A percentile compares a stretch with the other conserved stretches of the same genome.
Evolutionary conservation across 2,113 vertebrate species (phyloP).

Genomic region (Cephalopholis sonnerati): DNA sequence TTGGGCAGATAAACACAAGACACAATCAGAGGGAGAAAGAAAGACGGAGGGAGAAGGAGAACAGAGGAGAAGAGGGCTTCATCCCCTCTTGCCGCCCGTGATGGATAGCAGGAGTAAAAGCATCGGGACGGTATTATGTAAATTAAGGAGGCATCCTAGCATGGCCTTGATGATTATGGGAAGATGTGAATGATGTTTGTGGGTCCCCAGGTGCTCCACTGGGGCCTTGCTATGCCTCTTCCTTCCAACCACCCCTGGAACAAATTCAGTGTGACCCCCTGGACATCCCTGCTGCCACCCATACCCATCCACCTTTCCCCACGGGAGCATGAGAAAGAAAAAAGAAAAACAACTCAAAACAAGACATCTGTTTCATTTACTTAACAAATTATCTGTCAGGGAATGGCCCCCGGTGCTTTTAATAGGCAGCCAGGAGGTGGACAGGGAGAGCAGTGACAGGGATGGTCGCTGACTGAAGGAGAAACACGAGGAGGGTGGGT

Average conservation of each 20-base stretch:
- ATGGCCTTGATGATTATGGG: conserved; percentile 93
- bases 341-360: conserved; percentile 74
- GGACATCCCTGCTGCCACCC: conserved; percentile 68
- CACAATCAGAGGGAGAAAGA: conserved; percentile 67
- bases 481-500: conserved; percentile 46
- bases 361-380: conserved; percentile 89
- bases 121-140: conserved; percentile 85
- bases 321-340: conserved; percentile 59
- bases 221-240: conserved; percentile 92
- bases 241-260: conserved; percentile 91
- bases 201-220: conserved; percentile 87
- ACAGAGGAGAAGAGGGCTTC: conserved; percentile 58
- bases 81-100: conserved; percentile 81
- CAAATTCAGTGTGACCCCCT: conserved; percentile 91
- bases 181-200: conserved; percentile 88
- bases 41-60: conserved; percentile 54
- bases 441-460: conserved; percentile 20
- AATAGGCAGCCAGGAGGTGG: conserved; percentile 68
- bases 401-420: conserved; percentile 63
- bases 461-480: conserved; percentile 43
- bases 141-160: conserved; percentile 92
- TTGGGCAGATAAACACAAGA: conserved; percentile 83
- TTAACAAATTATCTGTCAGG: conserved; percentile 82
- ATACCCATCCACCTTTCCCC: conserved; percentile 44
- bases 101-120: conserved; percentile 69